These are phyloP conservation scores for Orycteropus afer DNA, from an alignment of 2,113 vertebrate species.

Conservation along the genomic window DNA sequence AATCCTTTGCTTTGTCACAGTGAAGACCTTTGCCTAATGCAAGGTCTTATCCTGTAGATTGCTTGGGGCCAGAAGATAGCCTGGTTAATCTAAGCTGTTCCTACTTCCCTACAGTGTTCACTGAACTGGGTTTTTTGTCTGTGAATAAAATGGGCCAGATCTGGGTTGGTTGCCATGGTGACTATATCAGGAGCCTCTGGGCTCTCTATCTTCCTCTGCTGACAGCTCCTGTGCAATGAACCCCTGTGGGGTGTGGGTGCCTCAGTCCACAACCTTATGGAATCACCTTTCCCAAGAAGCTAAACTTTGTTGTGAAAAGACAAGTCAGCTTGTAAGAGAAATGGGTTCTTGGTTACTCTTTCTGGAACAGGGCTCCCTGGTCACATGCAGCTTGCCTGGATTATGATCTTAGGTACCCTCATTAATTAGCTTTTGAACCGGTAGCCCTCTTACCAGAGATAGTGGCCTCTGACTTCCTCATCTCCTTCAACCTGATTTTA, in stretches of 20 bases:
- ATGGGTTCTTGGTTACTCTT: not conserved
- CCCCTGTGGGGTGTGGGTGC: slow-evolving; percentile 54
- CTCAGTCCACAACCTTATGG: slow-evolving; percentile 40
- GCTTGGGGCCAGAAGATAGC: slow-evolving; percentile 80
- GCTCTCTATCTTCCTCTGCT: slow-evolving; percentile 68
- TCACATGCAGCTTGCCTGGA: not conserved
- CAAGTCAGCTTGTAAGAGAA: not conserved
- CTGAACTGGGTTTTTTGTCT: slow-evolving; percentile 77
- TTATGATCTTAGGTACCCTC: not conserved
- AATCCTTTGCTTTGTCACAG: slow-evolving; percentile 81
- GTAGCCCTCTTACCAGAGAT: not conserved
- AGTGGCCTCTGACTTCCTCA: not conserved
- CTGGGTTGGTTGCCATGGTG: slow-evolving; percentile 78
- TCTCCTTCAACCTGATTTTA: not conserved
- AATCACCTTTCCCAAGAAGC: slow-evolving; percentile 56
- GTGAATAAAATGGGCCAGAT: slow-evolving; percentile 79
- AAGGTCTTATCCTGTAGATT: slow-evolving; percentile 80
- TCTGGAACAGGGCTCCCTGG: not conserved
- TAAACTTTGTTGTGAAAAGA: slow-evolving; percentile 60
- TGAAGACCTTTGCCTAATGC: slow-evolving; percentile 82
- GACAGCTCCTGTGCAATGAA: slow-evolving; percentile 53
- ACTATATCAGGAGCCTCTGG: slow-evolving; percentile 74
- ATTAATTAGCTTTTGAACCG: not conserved
- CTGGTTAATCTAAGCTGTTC: slow-evolving; percentile 77
- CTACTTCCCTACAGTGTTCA: slow-evolving; percentile 77